Base-by-base conservation (phyloP, 2,888 invertebrate genomes). In the Stegana nigrithorax region DNA sequence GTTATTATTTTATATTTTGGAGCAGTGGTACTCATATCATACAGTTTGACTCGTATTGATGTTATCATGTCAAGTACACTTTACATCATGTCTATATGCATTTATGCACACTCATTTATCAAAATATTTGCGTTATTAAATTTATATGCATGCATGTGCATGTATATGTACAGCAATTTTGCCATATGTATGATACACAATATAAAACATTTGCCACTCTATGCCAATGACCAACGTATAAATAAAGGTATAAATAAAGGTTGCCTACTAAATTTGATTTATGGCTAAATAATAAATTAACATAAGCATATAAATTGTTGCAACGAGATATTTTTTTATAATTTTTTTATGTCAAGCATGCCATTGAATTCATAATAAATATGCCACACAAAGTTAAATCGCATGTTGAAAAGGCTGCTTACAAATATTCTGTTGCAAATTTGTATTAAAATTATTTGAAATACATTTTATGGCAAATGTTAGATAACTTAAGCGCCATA, bases 71-170 rank as follows among this genome's bases (percentile, higher is more conserved):
- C 50, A 50, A 50, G 50, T 26, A 17, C 50, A 26, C 50, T 50
- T 50, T n/a, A 26, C 50, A 14, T 50, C 50, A 26, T 50, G 50
- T 50, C 8, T 26, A 26, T n/a, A n/a, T n/a, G n/a, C n/a, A 50
- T 50, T 45, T 45, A n/a, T n/a, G 50, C 50, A 23, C 14, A n/a
- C 26, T 50, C 50, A 50, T 26, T 50, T 50, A 23, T 50, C 50
- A 25, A 25, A 50, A 50, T 50, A 50, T 50, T 50, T 25, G 26
- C 23, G 12, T 50, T 26, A n/a, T 26, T 6, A 0, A 42, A n/a
- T n/a, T n/a, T n/a, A n/a, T n/a, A n/a, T n/a, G n/a, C n/a, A n/a
- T n/a, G n/a, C n/a, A n/a, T n/a, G n/a, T n/a, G n/a, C n/a, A n/a
- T n/a, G n/a, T n/a, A n/a, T n/a, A n/a, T n/a, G n/a, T n/a, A n/a